Percentiles rank a stretch among this genome's conserved stretches.
Conservation (phyloP, 2,797 vertebrate genomes). For the Amblyraja radiata region DNA sequence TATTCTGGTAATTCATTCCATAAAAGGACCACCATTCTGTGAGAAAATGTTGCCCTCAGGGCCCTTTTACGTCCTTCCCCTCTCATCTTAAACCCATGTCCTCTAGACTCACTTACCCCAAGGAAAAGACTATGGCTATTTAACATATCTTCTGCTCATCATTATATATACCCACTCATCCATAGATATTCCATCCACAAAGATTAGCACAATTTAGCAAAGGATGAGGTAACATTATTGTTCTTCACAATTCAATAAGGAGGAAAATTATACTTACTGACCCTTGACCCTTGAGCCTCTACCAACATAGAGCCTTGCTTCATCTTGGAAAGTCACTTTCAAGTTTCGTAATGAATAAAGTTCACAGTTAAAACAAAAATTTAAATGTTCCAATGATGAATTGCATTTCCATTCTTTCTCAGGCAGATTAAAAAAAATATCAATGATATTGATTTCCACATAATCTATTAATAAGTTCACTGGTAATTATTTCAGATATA, state of each 20-base stretch:
- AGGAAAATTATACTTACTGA: not conserved
- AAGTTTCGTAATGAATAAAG: not conserved
- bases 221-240: not conserved
- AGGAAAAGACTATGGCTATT: too few relatives aligned
- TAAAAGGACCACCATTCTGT: too few relatives aligned
- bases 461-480: not conserved
- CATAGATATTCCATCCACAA: not conserved
- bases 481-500: not conserved
- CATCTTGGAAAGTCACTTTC: not conserved
- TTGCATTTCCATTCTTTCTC: not conserved
- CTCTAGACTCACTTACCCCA: too few relatives aligned
- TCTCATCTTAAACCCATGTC: too few relatives aligned
- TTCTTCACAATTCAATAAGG: not conserved
- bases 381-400: constrained; percentile 14
- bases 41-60: too few relatives aligned
- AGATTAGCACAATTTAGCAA: not conserved
- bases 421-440: constrained; percentile 18
- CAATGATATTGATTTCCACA: not conserved
- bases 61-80: too few relatives aligned
- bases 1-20: too few relatives aligned
- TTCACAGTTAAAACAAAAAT: not conserved
- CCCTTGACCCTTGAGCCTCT: not conserved
- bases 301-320: not conserved
- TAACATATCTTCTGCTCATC: too few relatives aligned
- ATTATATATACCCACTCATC: too few relatives aligned